Evolutionary conservation across 2,888 invertebrate species (phyloP), one percentile per base, ranked within the genome.

Genomic region (Beris morrisii): DNA sequence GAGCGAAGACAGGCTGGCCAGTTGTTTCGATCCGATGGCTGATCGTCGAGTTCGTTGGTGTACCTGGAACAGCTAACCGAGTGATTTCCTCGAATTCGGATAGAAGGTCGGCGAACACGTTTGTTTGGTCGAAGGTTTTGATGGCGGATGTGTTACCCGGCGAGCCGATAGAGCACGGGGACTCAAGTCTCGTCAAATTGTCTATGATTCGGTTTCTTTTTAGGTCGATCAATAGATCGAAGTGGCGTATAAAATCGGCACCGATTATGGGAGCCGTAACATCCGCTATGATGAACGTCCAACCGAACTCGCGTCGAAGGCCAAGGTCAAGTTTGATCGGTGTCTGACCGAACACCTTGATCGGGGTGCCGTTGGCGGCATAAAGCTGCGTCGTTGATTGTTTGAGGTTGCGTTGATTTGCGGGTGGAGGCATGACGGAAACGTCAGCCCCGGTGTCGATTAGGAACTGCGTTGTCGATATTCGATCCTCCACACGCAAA

Each of bases 221-320:
- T 11, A 50, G 50, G n/a, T 44, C 11, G 44, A 44, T 3, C 3
- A 22, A 22, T 2, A 22, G 22, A 22, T 66, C 52, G n/a, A 59
- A 66, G 13, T 69, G 64, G 11, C 54, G 45, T 6, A 70, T 38
- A 56, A 72, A 72, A 50, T 74, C 72, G 0, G 71, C 71, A 1
- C 71, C 70, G 1, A 71, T 67, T 13, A 72, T 73, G 28, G 73
- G 69, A 11, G 59, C 9, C 1, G 68, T 48, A 1, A 73, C 72
- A 4, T 73, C 69, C 1, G 71, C 72, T 28, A 72, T 50, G 28
- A 69, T 65, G 50, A 73, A 73, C 15, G 67, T 69, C 72, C 72
- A 73, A 6, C 45, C 9, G 44, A 71, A 72, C 7, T 65, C 55
- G 4, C 70, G 68, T 4, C 71, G 73, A 44, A 73, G 72, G 53